These are phyloP conservation scores for Morpho helenor DNA, from an alignment of 2,888 invertebrate genomes.

Conservation along the genomic window DNA sequence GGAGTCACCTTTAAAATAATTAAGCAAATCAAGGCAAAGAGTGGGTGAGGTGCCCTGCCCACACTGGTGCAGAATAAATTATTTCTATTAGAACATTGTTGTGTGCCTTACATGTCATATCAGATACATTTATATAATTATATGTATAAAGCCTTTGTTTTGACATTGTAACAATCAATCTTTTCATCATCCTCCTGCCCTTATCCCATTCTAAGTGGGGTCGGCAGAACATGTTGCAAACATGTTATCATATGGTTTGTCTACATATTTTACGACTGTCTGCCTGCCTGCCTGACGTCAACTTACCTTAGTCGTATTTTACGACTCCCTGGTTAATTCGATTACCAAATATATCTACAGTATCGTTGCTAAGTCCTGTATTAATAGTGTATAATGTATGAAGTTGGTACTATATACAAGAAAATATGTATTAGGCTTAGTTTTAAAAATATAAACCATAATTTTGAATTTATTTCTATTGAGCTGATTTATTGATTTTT, in stretches of 20 bases:
- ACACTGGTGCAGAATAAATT: slow-evolving; percentile 71
- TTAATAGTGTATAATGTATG: too few relatives aligned
- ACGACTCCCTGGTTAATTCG: too few relatives aligned
- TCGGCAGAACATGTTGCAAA: too few relatives aligned
- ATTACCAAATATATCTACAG: too few relatives aligned
- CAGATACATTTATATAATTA: slow-evolving; percentile 36
- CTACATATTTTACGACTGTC: too few relatives aligned
- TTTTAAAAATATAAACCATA: neutral
- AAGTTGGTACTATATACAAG: neutral
- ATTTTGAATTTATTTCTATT: neutral
- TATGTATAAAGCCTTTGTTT: slow-evolving; percentile 40
- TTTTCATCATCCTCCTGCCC: neutral
- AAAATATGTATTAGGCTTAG: neutral
- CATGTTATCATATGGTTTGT: too few relatives aligned
- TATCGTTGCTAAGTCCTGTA: too few relatives aligned
- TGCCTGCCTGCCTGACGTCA: too few relatives aligned
- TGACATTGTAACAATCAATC: slow-evolving; percentile 19
- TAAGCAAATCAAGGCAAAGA: slow-evolving; percentile 60
- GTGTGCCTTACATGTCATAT: slow-evolving; percentile 59
- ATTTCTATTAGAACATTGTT: slow-evolving; percentile 64
- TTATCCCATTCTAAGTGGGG: too few relatives aligned
- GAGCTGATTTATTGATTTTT: neutral
- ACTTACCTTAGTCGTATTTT: too few relatives aligned
- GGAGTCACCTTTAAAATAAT: slow-evolving; percentile 46
- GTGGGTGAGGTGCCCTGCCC: slow-evolving; percentile 69